phyloP scores from a whole-genome alignment of 2,797 vertebrate species.

The Pseudomugil gertrudae region DNA sequence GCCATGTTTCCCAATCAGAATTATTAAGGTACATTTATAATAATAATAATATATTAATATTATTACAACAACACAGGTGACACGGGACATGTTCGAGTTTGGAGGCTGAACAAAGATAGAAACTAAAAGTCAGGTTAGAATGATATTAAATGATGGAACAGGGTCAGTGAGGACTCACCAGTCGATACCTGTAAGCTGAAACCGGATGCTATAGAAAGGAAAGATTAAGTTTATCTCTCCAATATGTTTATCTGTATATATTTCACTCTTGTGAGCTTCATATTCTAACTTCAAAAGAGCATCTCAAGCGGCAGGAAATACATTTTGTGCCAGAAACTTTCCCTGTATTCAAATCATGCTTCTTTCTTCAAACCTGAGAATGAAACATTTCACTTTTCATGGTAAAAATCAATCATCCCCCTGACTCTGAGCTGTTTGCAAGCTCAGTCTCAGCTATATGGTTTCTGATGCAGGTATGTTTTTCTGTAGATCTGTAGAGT shows the following conservation, averaged over 20 bases:
- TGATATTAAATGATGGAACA: conserved; percentile 25
- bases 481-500: no score
- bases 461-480: not conserved
- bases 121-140: conserved; percentile 1
- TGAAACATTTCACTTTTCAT: conserved; percentile 15
- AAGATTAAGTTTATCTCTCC: conserved; percentile 57
- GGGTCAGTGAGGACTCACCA: conserved; percentile 30
- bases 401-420: conserved; percentile 13
- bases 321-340: conserved; percentile 31
- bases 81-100: not conserved
- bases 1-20: no score
- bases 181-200: conserved; percentile 59
- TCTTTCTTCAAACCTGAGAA: conserved; percentile 6
- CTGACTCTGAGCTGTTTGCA: conserved; percentile 17
- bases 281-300: conserved; percentile 63
- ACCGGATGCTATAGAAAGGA: conserved; percentile 44
- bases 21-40: no score
- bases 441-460: not conserved
- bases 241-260: conserved; percentile 45
- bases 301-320: conserved; percentile 40
- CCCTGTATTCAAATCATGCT: conserved; percentile 27
- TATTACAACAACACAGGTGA: not conserved
- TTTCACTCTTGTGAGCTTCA: conserved; percentile 43
- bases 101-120: conserved; percentile 1
- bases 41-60: no score